phyloP scores from a whole-genome alignment of 2,888 invertebrate genomes.

The Orthosia gracilis region DNA sequence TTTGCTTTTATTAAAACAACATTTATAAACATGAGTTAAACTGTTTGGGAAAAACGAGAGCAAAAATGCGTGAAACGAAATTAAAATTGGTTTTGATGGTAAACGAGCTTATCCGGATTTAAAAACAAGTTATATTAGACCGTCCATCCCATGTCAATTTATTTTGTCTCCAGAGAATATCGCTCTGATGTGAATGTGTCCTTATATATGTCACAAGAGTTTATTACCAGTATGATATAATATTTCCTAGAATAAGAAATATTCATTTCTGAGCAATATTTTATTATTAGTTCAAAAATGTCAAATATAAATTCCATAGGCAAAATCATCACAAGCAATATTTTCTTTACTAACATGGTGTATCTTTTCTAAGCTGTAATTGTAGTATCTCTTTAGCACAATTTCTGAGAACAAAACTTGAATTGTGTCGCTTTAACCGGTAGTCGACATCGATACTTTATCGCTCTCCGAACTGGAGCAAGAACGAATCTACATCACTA shows the following conservation, averaged over 20 bases:
- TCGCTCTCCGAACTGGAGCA: slow-evolving; percentile 10
- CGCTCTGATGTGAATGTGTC: slow-evolving; percentile 12
- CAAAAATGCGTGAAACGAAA: slow-evolving; percentile 37
- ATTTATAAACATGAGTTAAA: slow-evolving; percentile 10
- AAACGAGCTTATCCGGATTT: slow-evolving; percentile 48
- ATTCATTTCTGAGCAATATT: slow-evolving; percentile 13
- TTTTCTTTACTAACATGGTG: background rate
- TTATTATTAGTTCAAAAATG: background rate
- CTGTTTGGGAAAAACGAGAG: slow-evolving; percentile 19
- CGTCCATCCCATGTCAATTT: slow-evolving; percentile 52
- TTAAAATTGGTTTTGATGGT: slow-evolving; percentile 41
- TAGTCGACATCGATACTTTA: slow-evolving; percentile 1
- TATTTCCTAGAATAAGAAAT: slow-evolving; percentile 18
- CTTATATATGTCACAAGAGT: slow-evolving; percentile 2
- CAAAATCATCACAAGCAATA: background rate
- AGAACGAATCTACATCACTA: background rate
- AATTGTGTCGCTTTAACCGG: background rate
- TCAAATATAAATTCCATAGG: slow-evolving; percentile 18
- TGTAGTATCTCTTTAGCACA: background rate
- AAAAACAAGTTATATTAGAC: slow-evolving; percentile 47
- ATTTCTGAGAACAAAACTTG: background rate
- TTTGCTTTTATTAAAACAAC: slow-evolving; percentile 8
- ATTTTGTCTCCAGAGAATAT: slow-evolving; percentile 26
- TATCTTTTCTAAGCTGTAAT: background rate
- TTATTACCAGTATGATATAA: slow-evolving; percentile 5